Evolutionary conservation across 2,888 invertebrate species (phyloP).

Genomic region (Drosophila yooni): DNA sequence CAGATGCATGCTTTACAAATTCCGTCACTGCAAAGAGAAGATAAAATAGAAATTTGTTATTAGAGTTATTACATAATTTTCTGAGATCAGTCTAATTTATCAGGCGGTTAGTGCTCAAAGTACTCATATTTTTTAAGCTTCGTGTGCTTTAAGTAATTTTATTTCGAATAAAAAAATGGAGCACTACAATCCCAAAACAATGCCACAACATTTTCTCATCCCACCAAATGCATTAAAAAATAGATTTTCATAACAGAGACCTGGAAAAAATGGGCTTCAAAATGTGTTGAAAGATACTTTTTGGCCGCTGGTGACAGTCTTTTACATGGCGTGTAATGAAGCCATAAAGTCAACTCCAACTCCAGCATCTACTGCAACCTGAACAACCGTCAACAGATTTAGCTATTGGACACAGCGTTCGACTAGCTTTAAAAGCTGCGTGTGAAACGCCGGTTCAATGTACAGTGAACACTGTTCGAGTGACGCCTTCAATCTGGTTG

Average conservation of each 20-base stretch:
- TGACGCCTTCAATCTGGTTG: constrained; percentile 44
- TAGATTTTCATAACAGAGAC: constrained; percentile 54
- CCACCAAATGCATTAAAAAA: constrained; percentile 45
- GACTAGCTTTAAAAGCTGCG: constrained; percentile 52
- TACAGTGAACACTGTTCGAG: constrained; percentile 28
- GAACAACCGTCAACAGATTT: constrained; percentile 23
- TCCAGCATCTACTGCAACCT: constrained; percentile 28
- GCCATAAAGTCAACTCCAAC: constrained; percentile 37
- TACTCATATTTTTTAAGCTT: background rate
- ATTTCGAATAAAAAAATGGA: background rate
- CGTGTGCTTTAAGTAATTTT: background rate
- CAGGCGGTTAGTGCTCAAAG: constrained; percentile 2
- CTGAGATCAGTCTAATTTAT: constrained; percentile 10
- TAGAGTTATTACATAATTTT: constrained; percentile 56
- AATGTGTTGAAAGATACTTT: constrained; percentile 56
- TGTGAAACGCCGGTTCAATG: constrained; percentile 73
- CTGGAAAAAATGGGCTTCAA: background rate
- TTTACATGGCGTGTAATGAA: constrained; percentile 57
- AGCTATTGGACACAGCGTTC: constrained; percentile 14
- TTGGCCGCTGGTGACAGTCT: constrained; percentile 47
- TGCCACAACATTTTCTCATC: constrained; percentile 69
- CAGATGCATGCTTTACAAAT: constrained; percentile 14
- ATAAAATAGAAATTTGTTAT: constrained; percentile 33
- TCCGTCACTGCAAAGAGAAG: constrained; percentile 32
- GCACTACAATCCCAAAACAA: constrained; percentile 43